Evolutionary conservation across 2,113 vertebrate species (phyloP), one percentile per base, ranked within the genome.

Genomic region (Rana temporaria): DNA sequence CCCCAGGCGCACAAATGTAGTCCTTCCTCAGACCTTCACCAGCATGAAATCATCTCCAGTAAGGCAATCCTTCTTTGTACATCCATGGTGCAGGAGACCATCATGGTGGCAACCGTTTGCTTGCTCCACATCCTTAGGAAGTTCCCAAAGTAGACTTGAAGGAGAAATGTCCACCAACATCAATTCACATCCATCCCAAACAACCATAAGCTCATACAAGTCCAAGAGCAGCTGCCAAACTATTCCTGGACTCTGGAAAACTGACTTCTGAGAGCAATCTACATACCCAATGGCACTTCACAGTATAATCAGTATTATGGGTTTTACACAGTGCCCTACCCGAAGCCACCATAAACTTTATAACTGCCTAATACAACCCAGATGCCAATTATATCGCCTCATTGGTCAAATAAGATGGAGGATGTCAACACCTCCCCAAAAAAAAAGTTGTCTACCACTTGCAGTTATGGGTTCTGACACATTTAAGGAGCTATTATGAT

Each of bases 1-100:
- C 69, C 68, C 34, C 65, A 34, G 78, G 78, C 66, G 71, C 32
- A 62, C 66, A 80, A 32, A 62, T 19, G 38, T 22, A 71, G 78
- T 80, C 66, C 78, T 80, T 80, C 56, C 78, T 80, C 56, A 72
- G 34, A 64, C 57, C 67, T 81, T 81, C 67, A 22, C 38, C 56
- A 72, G 59, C 34, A 70, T 68, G 66, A 80, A 80, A 80, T 69
- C 56, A 80, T 70, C 67, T 57, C 24, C 59, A 34, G 32, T 24
- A 63, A 30, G 8, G 68, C 20, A 56, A 72, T 34, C 38, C 26
- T 20, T 52, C 59, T 22, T 81, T 72, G 60, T 81, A 81, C 42
- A 82, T 82, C 80, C 79, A 82, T 0, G 19, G 30, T 17, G 30
- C 42, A 22, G 26, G 17, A 34, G 26, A 52, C n/a, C n/a, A 72